Conservation (phyloP, 2,888 invertebrate species). For the Aphodius granarius region DNA sequence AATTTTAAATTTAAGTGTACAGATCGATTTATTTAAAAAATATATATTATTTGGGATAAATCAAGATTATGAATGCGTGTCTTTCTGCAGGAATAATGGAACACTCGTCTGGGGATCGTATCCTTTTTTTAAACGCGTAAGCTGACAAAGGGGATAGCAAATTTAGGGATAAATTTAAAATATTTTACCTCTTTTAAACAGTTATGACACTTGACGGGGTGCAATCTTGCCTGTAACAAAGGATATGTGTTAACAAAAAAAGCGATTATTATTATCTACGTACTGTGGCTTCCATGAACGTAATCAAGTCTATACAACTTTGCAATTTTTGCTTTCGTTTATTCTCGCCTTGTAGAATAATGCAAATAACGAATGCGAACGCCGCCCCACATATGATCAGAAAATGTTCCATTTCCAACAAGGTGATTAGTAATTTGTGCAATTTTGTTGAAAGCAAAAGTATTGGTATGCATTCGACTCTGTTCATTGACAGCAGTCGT, state of each 20-base stretch:
- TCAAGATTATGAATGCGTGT: background rate
- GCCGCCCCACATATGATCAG: background rate
- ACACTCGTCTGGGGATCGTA: background rate
- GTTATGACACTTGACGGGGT: background rate
- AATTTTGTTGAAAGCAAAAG: background rate
- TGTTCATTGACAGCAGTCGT: background rate
- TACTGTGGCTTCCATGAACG: constrained; percentile 7
- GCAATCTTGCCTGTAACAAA: background rate
- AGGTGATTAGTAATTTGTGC: background rate
- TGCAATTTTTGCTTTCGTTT: background rate
- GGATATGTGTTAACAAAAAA: background rate
- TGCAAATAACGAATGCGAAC: background rate
- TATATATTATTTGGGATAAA: background rate
- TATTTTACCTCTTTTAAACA: background rate
- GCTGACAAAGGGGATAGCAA: no score
- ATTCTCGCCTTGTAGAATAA: background rate
- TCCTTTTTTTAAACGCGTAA: background rate
- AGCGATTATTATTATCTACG: background rate
- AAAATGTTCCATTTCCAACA: background rate
- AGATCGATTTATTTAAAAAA: background rate
- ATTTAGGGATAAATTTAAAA: background rate
- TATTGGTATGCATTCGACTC: constrained; percentile 1
- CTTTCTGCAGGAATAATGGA: background rate
- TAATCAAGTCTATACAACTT: constrained; percentile 1
- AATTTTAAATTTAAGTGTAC: background rate